Conservation (phyloP, 2,888 invertebrate genomes). For the Phanerotoma sp. region DNA sequence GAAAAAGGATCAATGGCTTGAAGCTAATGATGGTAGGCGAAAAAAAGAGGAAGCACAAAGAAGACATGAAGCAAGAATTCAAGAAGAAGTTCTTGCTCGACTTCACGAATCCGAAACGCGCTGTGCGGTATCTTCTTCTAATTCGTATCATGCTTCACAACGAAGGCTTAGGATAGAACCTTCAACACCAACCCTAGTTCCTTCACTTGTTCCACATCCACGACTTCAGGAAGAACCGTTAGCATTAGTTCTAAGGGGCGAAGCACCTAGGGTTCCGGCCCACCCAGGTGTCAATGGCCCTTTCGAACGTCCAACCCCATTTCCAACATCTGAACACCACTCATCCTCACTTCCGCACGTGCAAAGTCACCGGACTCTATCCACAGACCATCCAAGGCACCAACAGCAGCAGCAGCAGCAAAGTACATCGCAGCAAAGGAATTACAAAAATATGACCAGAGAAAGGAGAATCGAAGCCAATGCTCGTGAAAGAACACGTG, state of each 20-base stretch:
- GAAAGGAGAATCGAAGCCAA: slow-evolving; percentile 93
- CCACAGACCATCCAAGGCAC: slow-evolving; percentile 37
- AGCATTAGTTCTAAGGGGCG: slow-evolving; percentile 61
- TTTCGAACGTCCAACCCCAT: slow-evolving; percentile 35
- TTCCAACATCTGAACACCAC: slow-evolving; percentile 33
- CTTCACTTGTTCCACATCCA: slow-evolving; percentile 1
- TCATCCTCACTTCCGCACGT: slow-evolving; percentile 36
- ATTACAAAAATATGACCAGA: slow-evolving; percentile 94
- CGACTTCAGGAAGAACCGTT: slow-evolving; percentile 65
- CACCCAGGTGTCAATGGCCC: slow-evolving; percentile 59
- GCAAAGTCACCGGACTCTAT: slow-evolving; percentile 40
- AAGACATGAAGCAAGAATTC: slow-evolving; percentile 34
- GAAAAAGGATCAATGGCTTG: slow-evolving; percentile 14
- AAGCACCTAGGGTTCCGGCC: slow-evolving; percentile 60
- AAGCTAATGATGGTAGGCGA: slow-evolving; percentile 25
- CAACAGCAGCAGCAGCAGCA: slow-evolving; percentile 28
- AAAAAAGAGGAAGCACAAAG: slow-evolving; percentile 23
- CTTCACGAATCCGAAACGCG: slow-evolving; percentile 31
- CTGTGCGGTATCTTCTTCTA: slow-evolving; percentile 11
- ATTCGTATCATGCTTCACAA: slow-evolving; percentile 22
- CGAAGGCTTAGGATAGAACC: slow-evolving; percentile 37
- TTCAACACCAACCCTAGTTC: slow-evolving; percentile 39
- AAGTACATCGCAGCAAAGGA: slow-evolving; percentile 65
- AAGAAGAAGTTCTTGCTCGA: slow-evolving; percentile 40
- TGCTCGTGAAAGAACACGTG: slow-evolving; percentile 87